Evolutionary conservation across 1,140 invertebrate genomes (phyloP), one percentile per base, ranked within the genome.

Genomic region (Monochamus saltuarius): DNA sequence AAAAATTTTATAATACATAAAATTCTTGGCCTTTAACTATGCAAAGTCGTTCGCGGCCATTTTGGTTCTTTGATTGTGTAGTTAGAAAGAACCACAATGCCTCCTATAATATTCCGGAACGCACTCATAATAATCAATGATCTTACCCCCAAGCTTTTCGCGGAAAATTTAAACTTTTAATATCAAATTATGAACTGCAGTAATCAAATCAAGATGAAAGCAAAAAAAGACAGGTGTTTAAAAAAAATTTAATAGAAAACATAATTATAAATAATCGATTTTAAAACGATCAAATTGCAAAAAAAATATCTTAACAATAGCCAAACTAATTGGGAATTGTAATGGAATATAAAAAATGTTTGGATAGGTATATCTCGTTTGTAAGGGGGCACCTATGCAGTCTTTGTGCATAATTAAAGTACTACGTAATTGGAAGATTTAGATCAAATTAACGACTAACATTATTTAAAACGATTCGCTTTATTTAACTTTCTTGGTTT

Each of bases 201-300:
- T 6, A 6, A 29, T 3, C 6, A 2, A 29, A 29, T 29, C 7
- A 0, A 49, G 34, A 50, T 17, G 0, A 49, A 50, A 50, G 7
- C 7, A 50, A 17, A 50, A 50, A 35, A 50, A 11, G 35, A 4
- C 13, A 36, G 22, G 35, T 34, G 34, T 59, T 45, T 29, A 14
- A 45, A 61, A 49, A n/a, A 39, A 46, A 55, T 61, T 61, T 61
- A 61, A 56, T 61, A 61, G 59, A 61, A 61, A 61, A 61, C 35
- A 61, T 56, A 50, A 29, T 29, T 29, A 29, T 29, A 29, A 29
- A 29, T 29, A 29, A 29, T 29, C 6, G 22, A 29, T 29, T 29
- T 29, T 29, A 29, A 29, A 29, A 29, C 22, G 22, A 29, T 29
- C 22, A 29, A 29, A 29, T 29, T 29, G 22, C 22, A 29, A 29